Conservation (phyloP, 2,888 invertebrate genomes). For the Venusia cambrica region DNA sequence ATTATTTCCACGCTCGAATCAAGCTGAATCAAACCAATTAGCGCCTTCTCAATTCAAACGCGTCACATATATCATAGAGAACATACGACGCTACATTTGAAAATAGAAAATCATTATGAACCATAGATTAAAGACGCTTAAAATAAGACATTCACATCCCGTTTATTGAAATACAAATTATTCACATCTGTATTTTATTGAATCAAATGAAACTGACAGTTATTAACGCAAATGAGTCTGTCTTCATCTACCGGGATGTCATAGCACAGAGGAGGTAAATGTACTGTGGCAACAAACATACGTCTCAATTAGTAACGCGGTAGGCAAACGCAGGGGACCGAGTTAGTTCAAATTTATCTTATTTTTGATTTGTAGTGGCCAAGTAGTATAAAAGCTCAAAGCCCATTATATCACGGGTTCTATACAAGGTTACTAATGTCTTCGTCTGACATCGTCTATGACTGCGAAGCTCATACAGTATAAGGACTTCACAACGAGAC, state of each 20-base stretch:
- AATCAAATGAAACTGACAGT: constrained; percentile 27
- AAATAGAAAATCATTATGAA: constrained; percentile 9
- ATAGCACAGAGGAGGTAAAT: constrained; percentile 45
- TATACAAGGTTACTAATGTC: too few relatives aligned
- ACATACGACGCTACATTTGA: too few relatives aligned
- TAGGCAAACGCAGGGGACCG: constrained; percentile 46
- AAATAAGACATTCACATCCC: constrained; percentile 10
- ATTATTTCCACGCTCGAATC: constrained; percentile 20
- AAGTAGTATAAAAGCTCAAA: too few relatives aligned
- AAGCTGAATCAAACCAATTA: constrained; percentile 16
- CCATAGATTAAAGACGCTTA: too few relatives aligned
- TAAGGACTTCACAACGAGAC: too few relatives aligned
- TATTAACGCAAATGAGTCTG: constrained; percentile 32
- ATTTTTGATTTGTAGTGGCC: too few relatives aligned
- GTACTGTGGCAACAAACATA: constrained; percentile 54
- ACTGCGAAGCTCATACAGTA: too few relatives aligned
- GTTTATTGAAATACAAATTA: constrained; percentile 15
- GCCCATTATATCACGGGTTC: too few relatives aligned
- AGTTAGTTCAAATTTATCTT: constrained; percentile 37
- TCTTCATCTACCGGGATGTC: constrained; percentile 33
- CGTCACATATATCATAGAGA: constrained; percentile 11
- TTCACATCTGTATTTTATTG: constrained; percentile 16
- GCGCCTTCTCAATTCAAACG: constrained; percentile 11
- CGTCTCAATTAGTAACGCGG: constrained; percentile 70
- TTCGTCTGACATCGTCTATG: too few relatives aligned